Evolutionary conservation across 2,797 vertebrate species (phyloP).

Genomic region (Lateolabrax maculatus): DNA sequence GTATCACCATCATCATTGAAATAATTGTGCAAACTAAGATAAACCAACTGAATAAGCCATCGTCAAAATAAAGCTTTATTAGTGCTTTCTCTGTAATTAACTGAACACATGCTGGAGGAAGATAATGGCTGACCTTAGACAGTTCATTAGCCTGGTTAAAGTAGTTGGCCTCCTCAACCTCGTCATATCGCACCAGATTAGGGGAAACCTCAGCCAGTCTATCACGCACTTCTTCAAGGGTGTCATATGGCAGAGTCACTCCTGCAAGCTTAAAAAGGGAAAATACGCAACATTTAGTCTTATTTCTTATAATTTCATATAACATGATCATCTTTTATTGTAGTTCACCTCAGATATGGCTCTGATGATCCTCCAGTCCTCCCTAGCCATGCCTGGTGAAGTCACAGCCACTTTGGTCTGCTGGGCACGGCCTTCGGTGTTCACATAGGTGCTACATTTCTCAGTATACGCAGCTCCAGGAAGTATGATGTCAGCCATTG

Average conservation of each 20-base stretch:
- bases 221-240: constrained; percentile 87
- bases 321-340: not conserved
- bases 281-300: constrained; percentile 14
- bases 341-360: constrained; percentile 91
- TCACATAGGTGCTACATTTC: constrained; percentile 92
- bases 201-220: constrained; percentile 91
- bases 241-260: constrained; percentile 90
- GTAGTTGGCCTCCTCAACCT: constrained; percentile 92
- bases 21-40: constrained; percentile 21
- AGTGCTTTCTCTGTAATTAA: not conserved
- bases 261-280: constrained; percentile 85
- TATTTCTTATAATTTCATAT: not conserved
- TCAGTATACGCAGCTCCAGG: constrained; percentile 94
- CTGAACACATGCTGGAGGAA: constrained; percentile 29
- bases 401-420: constrained; percentile 92
- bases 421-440: constrained; percentile 92
- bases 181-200: constrained; percentile 92
- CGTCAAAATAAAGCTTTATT: constrained; percentile 16
- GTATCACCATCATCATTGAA: constrained; percentile 2
- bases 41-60: constrained; percentile 11
- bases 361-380: constrained; percentile 94
- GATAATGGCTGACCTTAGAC: constrained; percentile 85
- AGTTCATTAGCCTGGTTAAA: constrained; percentile 92
- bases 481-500: constrained; percentile 93
- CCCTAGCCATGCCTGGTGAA: constrained; percentile 90